Percentiles rank a stretch among this genome's conserved stretches.
phyloP scores from a whole-genome alignment of 2,113 vertebrate genomes.

The Felis chaus region DNA sequence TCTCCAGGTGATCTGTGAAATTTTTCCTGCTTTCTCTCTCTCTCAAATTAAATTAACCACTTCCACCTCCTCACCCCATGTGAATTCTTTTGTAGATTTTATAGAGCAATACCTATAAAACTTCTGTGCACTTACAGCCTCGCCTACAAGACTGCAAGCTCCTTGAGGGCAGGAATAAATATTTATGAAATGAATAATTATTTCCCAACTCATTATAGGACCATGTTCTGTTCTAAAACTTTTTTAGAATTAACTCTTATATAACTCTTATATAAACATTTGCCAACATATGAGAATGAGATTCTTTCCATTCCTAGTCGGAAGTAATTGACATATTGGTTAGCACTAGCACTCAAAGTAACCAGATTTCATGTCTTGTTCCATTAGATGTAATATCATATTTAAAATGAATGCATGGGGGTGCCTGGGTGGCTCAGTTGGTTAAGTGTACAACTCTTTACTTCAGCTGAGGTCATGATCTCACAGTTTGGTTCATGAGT shows the following conservation, averaged over 20 bases:
- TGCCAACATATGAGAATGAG: background rate
- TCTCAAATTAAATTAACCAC: background rate
- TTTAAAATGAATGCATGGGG: background rate
- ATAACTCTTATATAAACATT: background rate
- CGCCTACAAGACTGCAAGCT: background rate
- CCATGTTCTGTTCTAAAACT: background rate
- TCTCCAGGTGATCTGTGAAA: background rate
- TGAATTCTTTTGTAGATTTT: background rate
- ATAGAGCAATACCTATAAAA: background rate
- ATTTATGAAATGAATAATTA: background rate
- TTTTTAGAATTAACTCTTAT: constrained; percentile 2
- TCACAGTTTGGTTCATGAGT: background rate
- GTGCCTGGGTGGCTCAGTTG: background rate
- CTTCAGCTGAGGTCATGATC: background rate
- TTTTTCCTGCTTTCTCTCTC: background rate
- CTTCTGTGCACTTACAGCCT: background rate
- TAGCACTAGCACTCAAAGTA: background rate
- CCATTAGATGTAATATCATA: background rate
- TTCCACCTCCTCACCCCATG: background rate
- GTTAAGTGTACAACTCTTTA: background rate
- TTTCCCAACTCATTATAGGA: background rate
- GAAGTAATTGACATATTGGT: background rate
- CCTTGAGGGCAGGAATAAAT: background rate
- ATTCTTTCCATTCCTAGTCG: background rate
- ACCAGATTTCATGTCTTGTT: background rate